phyloP scores from a whole-genome alignment of 2,797 vertebrate species.

The Threskiornis aethiopicus region DNA sequence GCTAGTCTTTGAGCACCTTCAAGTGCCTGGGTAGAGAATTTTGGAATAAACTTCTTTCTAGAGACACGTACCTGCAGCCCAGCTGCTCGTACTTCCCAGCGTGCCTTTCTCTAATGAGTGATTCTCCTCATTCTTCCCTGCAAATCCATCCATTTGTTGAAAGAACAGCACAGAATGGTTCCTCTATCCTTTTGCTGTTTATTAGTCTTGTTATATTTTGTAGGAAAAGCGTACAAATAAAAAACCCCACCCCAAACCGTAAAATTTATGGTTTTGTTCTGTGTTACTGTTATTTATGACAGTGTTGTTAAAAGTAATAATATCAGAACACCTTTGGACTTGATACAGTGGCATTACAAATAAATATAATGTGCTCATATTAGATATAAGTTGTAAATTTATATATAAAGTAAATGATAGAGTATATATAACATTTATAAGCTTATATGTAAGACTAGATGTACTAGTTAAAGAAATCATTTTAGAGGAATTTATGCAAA shows the following conservation, averaged over 20 bases:
- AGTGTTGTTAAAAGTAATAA: background rate
- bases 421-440: background rate
- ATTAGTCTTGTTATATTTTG: background rate
- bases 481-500: background rate
- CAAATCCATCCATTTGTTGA: background rate
- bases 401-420: background rate
- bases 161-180: background rate
- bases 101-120: background rate
- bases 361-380: background rate
- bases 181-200: background rate
- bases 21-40: background rate
- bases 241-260: background rate
- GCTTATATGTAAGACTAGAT: background rate
- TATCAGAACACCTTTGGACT: background rate
- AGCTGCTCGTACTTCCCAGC: background rate
- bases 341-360: background rate
- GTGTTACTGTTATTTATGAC: background rate
- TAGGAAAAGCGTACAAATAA: background rate
- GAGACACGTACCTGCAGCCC: background rate
- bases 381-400: background rate
- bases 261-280: background rate
- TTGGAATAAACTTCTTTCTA: background rate
- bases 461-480: background rate
- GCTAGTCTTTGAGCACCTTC: background rate
- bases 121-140: background rate